phyloP scores from a whole-genome alignment of 2,113 vertebrate genomes.

The Phoxinus phoxinus region DNA sequence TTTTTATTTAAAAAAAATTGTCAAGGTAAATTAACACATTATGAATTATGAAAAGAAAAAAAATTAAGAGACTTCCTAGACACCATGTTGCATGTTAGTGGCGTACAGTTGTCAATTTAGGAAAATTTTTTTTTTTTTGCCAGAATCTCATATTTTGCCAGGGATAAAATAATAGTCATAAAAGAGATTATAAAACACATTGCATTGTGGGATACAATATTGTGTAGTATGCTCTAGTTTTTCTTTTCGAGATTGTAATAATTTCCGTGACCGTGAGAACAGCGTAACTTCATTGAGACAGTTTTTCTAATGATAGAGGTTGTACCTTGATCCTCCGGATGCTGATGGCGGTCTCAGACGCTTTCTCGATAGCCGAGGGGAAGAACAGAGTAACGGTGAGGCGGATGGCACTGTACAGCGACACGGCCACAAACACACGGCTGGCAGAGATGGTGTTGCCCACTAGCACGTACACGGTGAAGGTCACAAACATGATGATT shows the following conservation, averaged over 20 bases:
- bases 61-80: no score
- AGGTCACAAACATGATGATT: conserved; percentile 90
- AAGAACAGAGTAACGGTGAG: conserved; percentile 95
- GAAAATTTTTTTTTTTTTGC: no score
- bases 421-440: conserved; percentile 86
- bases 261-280: background rate
- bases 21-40: background rate
- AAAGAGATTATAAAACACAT: background rate
- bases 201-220: background rate
- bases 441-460: conserved; percentile 87
- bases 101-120: no score
- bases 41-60: background rate
- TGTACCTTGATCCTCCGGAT: conserved; percentile 89
- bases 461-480: conserved; percentile 85
- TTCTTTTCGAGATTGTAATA: background rate
- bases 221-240: background rate
- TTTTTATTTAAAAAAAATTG: no score
- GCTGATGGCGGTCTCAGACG: conserved; percentile 87
- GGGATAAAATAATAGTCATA: background rate
- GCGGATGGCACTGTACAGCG: conserved; percentile 86
- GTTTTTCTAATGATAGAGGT: background rate
- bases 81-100: no score
- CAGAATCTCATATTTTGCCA: background rate
- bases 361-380: conserved; percentile 87
- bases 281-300: background rate